Evolutionary conservation across 2,888 invertebrate genomes (phyloP).

Genomic region (Melanostoma scalare): DNA sequence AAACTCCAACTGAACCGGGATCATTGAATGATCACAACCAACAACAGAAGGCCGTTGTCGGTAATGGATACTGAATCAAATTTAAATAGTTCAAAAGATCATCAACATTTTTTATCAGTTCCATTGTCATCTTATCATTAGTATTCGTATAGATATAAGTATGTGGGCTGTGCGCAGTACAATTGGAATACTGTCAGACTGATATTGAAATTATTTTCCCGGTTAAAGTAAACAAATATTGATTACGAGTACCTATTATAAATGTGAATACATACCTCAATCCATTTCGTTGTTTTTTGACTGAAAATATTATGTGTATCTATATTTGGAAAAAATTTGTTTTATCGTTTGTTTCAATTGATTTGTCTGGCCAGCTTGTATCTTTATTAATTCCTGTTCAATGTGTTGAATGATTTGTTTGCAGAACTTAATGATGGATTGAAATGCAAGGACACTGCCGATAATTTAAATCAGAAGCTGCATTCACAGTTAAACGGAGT

Average conservation of each 20-base stretch:
- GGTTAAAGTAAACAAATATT: no score
- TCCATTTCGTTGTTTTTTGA: slow-evolving; percentile 20
- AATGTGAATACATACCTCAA: not conserved
- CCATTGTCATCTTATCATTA: not conserved
- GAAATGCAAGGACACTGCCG: not conserved
- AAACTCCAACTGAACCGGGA: not conserved
- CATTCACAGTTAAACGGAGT: slow-evolving; percentile 32
- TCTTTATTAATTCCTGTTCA: slow-evolving; percentile 23
- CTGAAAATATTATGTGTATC: slow-evolving; percentile 23
- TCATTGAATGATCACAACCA: slow-evolving; percentile 6
- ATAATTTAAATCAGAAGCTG: slow-evolving; percentile 1
- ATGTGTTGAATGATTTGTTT: slow-evolving; percentile 61
- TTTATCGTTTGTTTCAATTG: slow-evolving; percentile 37
- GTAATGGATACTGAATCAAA: slow-evolving; percentile 66
- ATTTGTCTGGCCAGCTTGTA: slow-evolving; percentile 54
- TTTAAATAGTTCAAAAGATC: slow-evolving; percentile 33
- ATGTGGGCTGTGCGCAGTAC: slow-evolving; percentile 53
- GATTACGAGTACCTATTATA: no score
- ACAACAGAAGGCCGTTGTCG: slow-evolving; percentile 55
- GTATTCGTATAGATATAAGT: not conserved
- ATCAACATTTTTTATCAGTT: not conserved
- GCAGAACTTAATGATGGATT: slow-evolving; percentile 30
- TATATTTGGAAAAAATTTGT: slow-evolving; percentile 21
- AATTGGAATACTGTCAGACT: slow-evolving; percentile 55
- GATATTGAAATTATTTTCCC: not conserved